Base-by-base conservation (phyloP, 2,888 invertebrate genomes). In the Drosophila birchii region DNA sequence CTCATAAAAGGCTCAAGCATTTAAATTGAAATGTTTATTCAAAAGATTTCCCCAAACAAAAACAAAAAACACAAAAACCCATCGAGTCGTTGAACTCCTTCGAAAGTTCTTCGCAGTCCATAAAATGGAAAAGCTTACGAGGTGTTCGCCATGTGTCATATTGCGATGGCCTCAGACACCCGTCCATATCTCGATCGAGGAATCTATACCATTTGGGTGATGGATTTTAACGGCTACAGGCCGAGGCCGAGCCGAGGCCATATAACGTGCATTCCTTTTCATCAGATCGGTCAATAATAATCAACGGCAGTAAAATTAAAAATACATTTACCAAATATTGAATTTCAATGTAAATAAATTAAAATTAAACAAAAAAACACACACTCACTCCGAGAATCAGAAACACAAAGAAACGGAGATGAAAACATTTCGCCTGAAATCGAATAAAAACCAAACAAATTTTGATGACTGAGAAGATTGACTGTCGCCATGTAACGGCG, bases 341-440 rank as follows among this genome's bases (percentile, higher is more conserved):
- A 89, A 90, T 90, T 90, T 90, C 89, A 90, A 86, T 85, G 86
- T 87, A 90, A 90, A 86, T 86, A 88, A 86, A 87, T 84, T 81
- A 54, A 84, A 86, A 78, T 69, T 70, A 76, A 88, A 88, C 70
- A 75, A 77, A 76, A 74, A 60, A 64, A 67, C 66, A 63, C 51
- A 69, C 66, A 63, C 51, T 26, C 57, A 41, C 49, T 51, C 62
- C 56, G 56, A 16, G 34, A 34, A 23, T 5, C 14, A n/a, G 14
- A 11, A 11, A 43, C 41, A 59, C 63, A 67, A 70, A 74, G 51
- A 29, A 34, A 41, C 32, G 20, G 32, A 61, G 26, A 51, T 18
- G 32, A 68, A 70, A 66, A 60, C 72, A 86, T 83, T 89, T 89
- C 89, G 86, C 83, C 61, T 73, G 89, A 90, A 89, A 84, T 83